Base-by-base conservation (phyloP, 2,888 invertebrate species). In the Amiota communis region DNA sequence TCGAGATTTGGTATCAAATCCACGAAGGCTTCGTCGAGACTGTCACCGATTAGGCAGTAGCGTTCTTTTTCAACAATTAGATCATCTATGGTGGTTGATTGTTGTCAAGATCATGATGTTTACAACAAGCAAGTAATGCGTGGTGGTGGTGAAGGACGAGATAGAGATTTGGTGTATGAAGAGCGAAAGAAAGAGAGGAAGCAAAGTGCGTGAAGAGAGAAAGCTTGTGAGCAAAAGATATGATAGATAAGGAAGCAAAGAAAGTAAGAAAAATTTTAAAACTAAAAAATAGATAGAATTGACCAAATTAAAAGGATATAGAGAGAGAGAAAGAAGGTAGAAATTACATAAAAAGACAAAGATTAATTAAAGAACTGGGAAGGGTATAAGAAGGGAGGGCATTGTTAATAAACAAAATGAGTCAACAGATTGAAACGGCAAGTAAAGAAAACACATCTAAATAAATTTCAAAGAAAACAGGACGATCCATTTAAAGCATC, bases 11-110 rank as follows among this genome's bases (percentile, higher is more conserved):
- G 92, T 88, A 93, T 92, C 87, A 94, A 91, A 90, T 97, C 97
- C 90, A 96, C 93, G 92, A 97, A 97, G 84, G 98, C 97, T 90
- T 94, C 93, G 91, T 98, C 98, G 92, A 98, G 93, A 91, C 96
- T 97, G 91, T 97, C 95, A 86, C 96, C 95, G 91, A 98, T 95
- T 90, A 94, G 93, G 92, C 97, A 97, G 93, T 94, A 97, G 91
- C 94, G 94, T 93, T 98, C 97, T 92, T 95, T 97, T 91, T 95
- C 95, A 89, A 91, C 92, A 92, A 96, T 95, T 91, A 95, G 92
- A 89, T 96, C 95, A 93, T 96, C 96, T 95, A 77, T 36, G 36
- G 36, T 36, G 4, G 63, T 74, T 87, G 36, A 23, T 53, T 49
- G 17, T 17, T 12, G 17, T 59, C 59, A 59, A 20, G 48, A 67